Percentiles rank a stretch among this genome's conserved stretches.
Evolutionary conservation across 2,113 vertebrate species (phyloP).

Genomic region (Ranitomeya imitator): DNA sequence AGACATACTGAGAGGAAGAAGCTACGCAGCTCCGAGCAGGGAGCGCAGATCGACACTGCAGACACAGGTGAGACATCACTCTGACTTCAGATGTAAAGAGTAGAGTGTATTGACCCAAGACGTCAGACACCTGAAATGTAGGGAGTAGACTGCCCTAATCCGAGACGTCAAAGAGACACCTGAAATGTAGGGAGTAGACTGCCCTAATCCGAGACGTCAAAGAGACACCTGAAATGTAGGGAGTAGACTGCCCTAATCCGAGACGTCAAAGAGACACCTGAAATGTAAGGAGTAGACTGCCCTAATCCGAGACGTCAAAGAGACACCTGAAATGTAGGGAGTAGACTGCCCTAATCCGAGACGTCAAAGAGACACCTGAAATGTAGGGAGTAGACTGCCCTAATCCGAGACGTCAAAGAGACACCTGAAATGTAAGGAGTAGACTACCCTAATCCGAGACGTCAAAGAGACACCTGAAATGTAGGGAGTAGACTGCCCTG

Average conservation of each 20-base stretch:
- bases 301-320: no score
- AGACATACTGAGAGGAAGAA: not conserved
- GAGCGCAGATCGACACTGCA: constrained; percentile 14
- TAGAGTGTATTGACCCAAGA: not conserved
- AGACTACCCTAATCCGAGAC: no score
- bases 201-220: not conserved
- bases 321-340: no score
- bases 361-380: no score
- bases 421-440: no score
- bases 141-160: not conserved
- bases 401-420: no score
- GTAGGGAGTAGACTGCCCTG: no score
- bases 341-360: no score
- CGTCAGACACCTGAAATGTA: not conserved
- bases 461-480: no score
- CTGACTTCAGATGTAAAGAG: not conserved
- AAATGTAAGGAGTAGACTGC: not conserved
- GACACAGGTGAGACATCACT: not conserved
- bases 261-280: not conserved
- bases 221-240: not conserved
- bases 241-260: not conserved
- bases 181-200: not conserved
- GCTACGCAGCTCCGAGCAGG: not conserved
- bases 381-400: no score
- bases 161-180: not conserved